These are phyloP conservation scores for Psephotus haematonotus DNA, from an alignment of 2,113 vertebrate genomes.

Conservation along the genomic window DNA sequence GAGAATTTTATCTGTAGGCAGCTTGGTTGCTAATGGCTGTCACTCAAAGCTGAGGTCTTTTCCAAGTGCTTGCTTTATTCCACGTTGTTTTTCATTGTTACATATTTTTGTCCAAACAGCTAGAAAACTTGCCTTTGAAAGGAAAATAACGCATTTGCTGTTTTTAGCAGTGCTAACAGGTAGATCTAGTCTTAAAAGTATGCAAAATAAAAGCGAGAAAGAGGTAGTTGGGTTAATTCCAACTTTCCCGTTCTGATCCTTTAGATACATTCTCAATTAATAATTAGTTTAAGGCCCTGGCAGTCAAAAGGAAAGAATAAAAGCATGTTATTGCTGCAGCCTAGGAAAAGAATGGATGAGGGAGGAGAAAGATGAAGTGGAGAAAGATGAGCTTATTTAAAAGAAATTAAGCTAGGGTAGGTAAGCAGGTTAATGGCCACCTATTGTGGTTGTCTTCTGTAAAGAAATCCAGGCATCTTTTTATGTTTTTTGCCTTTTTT, in stretches of 20 bases:
- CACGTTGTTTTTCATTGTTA: neutral
- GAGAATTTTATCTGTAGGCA: neutral
- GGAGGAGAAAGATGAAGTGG: constrained; percentile 36
- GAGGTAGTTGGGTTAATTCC: constrained; percentile 50
- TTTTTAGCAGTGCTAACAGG: neutral
- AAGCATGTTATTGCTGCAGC: constrained; percentile 43
- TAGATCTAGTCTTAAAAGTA: neutral
- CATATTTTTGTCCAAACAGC: neutral
- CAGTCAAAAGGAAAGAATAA: constrained; percentile 59
- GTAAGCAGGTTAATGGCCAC: constrained; percentile 17
- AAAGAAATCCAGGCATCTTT: neutral
- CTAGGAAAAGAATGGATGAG: constrained; percentile 39
- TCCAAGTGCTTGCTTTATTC: neutral
- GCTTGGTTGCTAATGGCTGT: neutral
- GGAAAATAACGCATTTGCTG: neutral
- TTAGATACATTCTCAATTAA: constrained; percentile 62
- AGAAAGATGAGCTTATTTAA: constrained; percentile 31
- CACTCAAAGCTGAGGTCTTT: neutral
- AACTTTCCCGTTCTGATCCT: constrained; percentile 42
- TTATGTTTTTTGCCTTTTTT: neutral
- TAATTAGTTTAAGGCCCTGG: constrained; percentile 54
- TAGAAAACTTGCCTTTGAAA: neutral
- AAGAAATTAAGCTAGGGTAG: constrained; percentile 19
- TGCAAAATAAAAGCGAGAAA: neutral
- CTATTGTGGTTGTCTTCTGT: constrained; percentile 14